Conservation (phyloP, 92 coral and sea anemone genomes). For the Bergia puertoricense region DNA sequence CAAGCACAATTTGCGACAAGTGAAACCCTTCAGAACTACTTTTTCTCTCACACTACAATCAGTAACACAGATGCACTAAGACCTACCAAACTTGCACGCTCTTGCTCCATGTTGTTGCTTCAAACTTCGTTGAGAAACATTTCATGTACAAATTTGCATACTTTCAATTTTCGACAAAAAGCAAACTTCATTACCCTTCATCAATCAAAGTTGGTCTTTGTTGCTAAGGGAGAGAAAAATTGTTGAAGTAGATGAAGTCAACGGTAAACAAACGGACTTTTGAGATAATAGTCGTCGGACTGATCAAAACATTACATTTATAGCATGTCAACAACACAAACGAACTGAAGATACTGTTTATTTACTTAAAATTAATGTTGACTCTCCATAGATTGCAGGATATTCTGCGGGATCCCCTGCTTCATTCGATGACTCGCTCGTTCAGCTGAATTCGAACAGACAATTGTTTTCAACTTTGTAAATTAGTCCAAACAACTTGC, state of each 20-base stretch:
- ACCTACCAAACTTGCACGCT: neutral
- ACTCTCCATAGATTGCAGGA: too few relatives aligned
- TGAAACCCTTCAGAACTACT: neutral
- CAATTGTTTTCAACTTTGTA: too few relatives aligned
- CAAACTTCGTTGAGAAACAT: neutral
- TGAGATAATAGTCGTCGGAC: neutral
- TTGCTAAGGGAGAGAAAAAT: constrained; percentile 13
- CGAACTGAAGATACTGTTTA: neutral
- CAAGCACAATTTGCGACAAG: neutral
- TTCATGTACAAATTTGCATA: neutral
- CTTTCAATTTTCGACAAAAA: neutral
- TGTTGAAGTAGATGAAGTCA: neutral
- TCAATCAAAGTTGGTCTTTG: neutral
- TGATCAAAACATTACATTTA: neutral
- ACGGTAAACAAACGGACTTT: constrained; percentile 2
- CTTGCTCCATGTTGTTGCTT: neutral
- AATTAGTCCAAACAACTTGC: too few relatives aligned
- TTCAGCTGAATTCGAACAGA: too few relatives aligned
- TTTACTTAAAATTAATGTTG: neutral
- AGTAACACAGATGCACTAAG: neutral
- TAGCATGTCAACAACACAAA: neutral
- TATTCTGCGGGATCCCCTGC: too few relatives aligned
- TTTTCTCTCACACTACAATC: neutral
- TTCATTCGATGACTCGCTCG: too few relatives aligned
- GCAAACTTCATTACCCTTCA: neutral